Evolutionary conservation across 2,113 vertebrate genomes (phyloP), one percentile per base, ranked within the genome.

Genomic region (Lophotis ruficrista): DNA sequence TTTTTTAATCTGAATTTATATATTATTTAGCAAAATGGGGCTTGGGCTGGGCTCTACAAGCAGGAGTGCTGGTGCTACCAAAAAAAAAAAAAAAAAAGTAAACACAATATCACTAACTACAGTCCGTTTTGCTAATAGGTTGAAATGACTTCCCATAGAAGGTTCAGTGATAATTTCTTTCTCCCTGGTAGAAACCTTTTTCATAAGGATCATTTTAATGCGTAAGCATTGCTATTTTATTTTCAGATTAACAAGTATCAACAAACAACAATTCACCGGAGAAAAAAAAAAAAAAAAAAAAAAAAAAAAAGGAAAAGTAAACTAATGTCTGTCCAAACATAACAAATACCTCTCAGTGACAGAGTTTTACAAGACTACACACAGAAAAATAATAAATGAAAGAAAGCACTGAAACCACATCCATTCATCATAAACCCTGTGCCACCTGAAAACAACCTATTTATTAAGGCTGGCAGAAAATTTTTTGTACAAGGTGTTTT

Each of bases 351-450:
- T 87, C 66, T 57, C 30, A 28, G 21, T 76, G 69, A 73, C 38
- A 83, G 51, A 75, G 11, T 38, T 84, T 82, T 76, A 23, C 64
- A 93, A 78, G 30, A 66, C 33, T 84, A 84, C 14, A 51, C 27
- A 68, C 9, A 87, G 61, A 66, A 88, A 93, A 94, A 86, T 61
- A 96, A 79, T n/a, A 79, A 61, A 91, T 57, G 4, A 88, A 84
- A 69, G 53, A 20, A 83, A 90, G 35, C 47, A 73, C 24, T 50
- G 33, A 76, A 54, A 87, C 37, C 58, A 87, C 33, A 83, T 78
- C 43, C 72, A 86, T 91, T 90, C 66, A 93, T 70, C 47, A 60
- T 83, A 90, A 66, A 51, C 6, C 16, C 37, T n/a, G 23, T 81
- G 48, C 37, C 43, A 83, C 68, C 64, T 71, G 80, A 77, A 94